Percentiles rank a stretch among this genome's conserved stretches.
phyloP scores from a whole-genome alignment of 2,888 invertebrate species.

The Slavum lentiscoides region DNA sequence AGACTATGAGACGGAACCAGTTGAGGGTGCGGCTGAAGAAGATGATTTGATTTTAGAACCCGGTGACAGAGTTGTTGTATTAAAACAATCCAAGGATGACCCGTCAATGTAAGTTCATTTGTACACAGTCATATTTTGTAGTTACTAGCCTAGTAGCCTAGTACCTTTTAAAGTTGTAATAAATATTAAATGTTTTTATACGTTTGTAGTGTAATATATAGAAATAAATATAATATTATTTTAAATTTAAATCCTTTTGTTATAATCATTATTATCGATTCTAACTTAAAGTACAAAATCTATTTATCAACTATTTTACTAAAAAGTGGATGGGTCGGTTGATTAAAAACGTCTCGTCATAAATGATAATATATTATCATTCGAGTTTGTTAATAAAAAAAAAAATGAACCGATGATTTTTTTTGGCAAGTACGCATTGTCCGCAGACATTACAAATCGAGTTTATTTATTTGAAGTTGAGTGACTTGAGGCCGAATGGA shows the following conservation, averaged over 20 bases:
- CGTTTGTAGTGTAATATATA: background rate
- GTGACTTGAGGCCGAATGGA: conserved; percentile 48
- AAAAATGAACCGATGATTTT: conserved; percentile 34
- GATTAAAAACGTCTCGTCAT: background rate
- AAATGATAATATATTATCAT: background rate
- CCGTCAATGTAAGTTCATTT: conserved; percentile 54
- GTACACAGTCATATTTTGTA: background rate
- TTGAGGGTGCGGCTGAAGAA: conserved; percentile 51
- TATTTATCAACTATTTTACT: background rate
- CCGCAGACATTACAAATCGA: conserved; percentile 39
- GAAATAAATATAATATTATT: conserved; percentile 2
- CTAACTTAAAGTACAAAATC: background rate
- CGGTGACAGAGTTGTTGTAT: conserved; percentile 56
- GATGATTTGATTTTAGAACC: conserved; percentile 53
- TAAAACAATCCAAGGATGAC: conserved; percentile 57
- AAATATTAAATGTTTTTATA: background rate
- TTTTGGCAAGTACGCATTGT: conserved; percentile 41
- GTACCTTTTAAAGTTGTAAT: background rate
- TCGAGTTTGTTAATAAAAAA: conserved; percentile 24
- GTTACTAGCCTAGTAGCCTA: background rate
- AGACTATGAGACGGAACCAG: conserved; percentile 52
- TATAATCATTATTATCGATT: conserved; percentile 10
- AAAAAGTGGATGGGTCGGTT: background rate
- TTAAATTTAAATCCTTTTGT: background rate
- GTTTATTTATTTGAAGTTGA: conserved; percentile 48